A percentile compares a stretch with the other conserved stretches of the same genome.
Conservation (phyloP, 1,140 invertebrate species). For the Nilaparvata lugens region DNA sequence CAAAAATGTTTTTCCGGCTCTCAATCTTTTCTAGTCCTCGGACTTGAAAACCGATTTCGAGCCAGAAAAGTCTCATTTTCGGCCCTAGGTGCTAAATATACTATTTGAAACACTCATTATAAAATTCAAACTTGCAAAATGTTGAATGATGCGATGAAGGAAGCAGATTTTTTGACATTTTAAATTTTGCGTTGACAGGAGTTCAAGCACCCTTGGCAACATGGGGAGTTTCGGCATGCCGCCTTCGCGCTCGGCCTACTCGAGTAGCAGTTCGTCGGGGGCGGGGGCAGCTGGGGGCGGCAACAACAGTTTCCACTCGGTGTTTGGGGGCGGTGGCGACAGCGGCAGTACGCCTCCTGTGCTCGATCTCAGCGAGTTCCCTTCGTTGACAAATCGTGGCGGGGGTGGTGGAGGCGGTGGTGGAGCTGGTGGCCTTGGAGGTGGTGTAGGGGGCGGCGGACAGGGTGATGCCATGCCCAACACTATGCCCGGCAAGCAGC, state of each 20-base stretch:
- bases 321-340: constrained; percentile 55
- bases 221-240: constrained; percentile 51
- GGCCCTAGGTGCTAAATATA: too few species aligned
- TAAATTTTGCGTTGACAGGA: constrained; percentile 34
- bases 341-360: constrained; percentile 71
- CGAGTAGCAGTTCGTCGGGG: constrained; percentile 30
- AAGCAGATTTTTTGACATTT: neutral
- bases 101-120: too few species aligned
- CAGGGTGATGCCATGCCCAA: constrained; percentile 66
- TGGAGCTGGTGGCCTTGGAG: too few species aligned
- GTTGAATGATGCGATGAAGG: too few species aligned
- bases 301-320: constrained; percentile 61
- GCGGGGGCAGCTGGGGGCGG: constrained; percentile 56
- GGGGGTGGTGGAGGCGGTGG: too few species aligned
- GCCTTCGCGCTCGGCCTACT: constrained; percentile 39
- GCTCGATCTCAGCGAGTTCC: constrained; percentile 83
- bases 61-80: too few species aligned
- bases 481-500: constrained; percentile 68
- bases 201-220: constrained; percentile 49
- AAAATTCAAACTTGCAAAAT: too few species aligned
- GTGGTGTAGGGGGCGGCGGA: constrained; percentile 26
- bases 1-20: too few species aligned
- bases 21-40: too few species aligned
- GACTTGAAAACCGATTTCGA: too few species aligned
- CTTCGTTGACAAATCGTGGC: constrained; percentile 73